These are phyloP conservation scores for Tapirus terrestris DNA, from an alignment of 2,113 vertebrate genomes.

Conservation along the genomic window DNA sequence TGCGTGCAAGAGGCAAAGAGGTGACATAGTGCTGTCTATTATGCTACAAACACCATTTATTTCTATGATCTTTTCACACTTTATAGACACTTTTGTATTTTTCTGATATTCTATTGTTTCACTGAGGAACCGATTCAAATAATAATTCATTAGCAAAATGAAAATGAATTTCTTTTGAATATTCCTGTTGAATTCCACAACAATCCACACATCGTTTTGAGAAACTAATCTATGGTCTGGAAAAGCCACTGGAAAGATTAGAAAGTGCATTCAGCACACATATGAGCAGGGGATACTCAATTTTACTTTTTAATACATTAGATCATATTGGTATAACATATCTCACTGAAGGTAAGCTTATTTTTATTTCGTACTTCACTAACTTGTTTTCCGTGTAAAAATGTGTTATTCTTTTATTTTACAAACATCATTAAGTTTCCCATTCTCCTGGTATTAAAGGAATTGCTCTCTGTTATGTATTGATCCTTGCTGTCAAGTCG, in stretches of 20 bases:
- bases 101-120: background rate
- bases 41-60: background rate
- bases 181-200: background rate
- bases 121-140: background rate
- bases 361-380: background rate
- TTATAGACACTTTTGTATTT: background rate
- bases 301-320: background rate
- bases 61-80: background rate
- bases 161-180: background rate
- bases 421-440: background rate
- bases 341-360: background rate
- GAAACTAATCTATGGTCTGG: background rate
- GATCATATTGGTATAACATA: background rate
- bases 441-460: background rate
- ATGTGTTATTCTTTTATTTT: background rate
- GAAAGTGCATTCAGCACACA: background rate
- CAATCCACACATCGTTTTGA: background rate
- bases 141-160: slow-evolving; percentile 24
- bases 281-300: background rate
- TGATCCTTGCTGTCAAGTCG: background rate
- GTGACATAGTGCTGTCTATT: background rate
- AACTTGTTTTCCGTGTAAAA: background rate
- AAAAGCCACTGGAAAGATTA: background rate
- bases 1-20: background rate
- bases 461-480: background rate